phyloP scores from a whole-genome alignment of 2,888 invertebrate genomes.

The Acheta domesticus region DNA sequence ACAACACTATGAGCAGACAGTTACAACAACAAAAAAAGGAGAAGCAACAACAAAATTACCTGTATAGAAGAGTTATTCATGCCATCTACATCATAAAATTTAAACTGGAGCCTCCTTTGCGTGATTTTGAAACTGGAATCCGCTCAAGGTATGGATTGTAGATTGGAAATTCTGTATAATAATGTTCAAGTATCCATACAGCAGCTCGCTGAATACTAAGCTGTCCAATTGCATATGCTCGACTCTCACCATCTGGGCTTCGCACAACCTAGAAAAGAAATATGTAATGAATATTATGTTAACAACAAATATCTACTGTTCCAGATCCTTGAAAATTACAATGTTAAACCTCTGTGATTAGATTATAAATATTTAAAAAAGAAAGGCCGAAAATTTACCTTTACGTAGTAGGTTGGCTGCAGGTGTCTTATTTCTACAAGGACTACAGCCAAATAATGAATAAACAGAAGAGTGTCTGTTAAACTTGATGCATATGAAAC shows the following conservation, averaged over 20 bases:
- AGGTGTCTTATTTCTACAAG: constrained; percentile 89
- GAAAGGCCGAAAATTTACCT: constrained; percentile 47
- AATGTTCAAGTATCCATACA: constrained; percentile 89
- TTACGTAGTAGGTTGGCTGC: constrained; percentile 83
- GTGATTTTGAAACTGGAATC: constrained; percentile 80
- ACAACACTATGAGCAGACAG: too few relatives aligned
- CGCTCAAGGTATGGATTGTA: constrained; percentile 96
- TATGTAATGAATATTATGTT: background rate
- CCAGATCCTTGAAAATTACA: too few relatives aligned
- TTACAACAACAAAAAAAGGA: background rate
- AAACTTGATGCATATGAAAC: constrained; percentile 91
- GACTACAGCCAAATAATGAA: constrained; percentile 91
- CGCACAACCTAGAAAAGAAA: constrained; percentile 62
- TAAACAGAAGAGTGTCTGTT: constrained; percentile 88
- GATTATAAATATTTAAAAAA: too few relatives aligned
- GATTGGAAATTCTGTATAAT: constrained; percentile 93
- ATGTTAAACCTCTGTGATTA: too few relatives aligned
- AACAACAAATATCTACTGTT: too few relatives aligned
- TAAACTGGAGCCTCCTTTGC: constrained; percentile 73
- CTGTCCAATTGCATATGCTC: constrained; percentile 83
- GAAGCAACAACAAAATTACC: constrained; percentile 34
- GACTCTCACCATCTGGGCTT: constrained; percentile 92
- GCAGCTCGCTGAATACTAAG: constrained; percentile 94
- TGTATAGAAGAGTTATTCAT: constrained; percentile 52
- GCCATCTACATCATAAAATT: constrained; percentile 94